Evolutionary conservation across 2,113 vertebrate genomes (phyloP), one percentile per base, ranked within the genome.

Genomic region (Solenodon paradoxus): DNA sequence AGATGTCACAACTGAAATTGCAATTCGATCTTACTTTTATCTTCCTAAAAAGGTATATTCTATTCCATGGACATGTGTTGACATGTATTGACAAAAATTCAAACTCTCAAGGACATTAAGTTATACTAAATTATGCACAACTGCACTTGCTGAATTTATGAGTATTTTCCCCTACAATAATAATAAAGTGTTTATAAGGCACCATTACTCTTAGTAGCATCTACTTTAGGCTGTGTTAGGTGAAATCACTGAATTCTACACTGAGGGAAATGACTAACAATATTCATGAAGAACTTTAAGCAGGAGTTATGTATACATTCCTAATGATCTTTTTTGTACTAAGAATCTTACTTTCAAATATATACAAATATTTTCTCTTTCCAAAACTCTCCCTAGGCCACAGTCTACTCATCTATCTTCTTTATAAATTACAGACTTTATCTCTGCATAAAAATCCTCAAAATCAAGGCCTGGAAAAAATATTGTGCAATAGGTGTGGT

Each of bases 11-110:
- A 88, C 17, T 63, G 69, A 88, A 35, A 92, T 69, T 77, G 82
- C 72, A 79, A 32, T 77, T 88, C 68, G 40, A 88, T 42, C 35
- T 88, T 88, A 88, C 42, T 78, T 78, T 83, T 69, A 78, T 63
- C 51, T 92, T 78, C 13, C 30, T 61, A 69, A 61, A 88, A 72
- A 53, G 24, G 51, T 61, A 90, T 69, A 69, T 69, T 88, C 51
- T 88, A 68, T 78, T 61, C 63, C 53, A 83, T 63, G 77, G 51
- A 71, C 5, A 69, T 63, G 35, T 38, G 82, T 83, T n/a, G 42
- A 53, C n/a, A n/a, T n/a, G 53, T 68, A 71, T 95, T 92, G 83
- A 92, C 59, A 83, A 88, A 77, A 66, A 72, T 91, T n/a, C n/a
- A 88, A 82, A 68, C 51, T 26, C 42, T 75, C 84, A 83, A 69